phyloP scores from a whole-genome alignment of 2,113 vertebrate genomes.

The Alosa alosa region DNA sequence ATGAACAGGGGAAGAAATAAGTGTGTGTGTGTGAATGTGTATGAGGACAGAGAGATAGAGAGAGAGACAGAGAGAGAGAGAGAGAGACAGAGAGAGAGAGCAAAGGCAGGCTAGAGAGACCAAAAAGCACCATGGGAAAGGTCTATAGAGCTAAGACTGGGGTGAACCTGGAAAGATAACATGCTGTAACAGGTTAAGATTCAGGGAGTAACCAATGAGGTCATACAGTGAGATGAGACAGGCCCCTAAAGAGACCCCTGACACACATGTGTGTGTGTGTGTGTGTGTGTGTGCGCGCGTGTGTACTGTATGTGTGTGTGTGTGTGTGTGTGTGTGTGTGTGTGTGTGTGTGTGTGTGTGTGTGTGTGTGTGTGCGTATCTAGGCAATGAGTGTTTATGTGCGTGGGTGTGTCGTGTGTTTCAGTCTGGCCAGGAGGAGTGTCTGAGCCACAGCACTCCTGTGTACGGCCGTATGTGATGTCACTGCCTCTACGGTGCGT shows the following conservation, averaged over 20 bases:
- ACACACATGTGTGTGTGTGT: neutral
- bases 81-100: too few relatives aligned
- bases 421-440: neutral
- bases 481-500: neutral
- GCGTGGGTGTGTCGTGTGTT: too few relatives aligned
- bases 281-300: neutral
- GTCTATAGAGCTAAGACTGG: neutral
- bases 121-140: too few relatives aligned
- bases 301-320: too few relatives aligned
- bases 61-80: too few relatives aligned
- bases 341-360: slow-evolving; percentile 7
- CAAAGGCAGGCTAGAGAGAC: too few relatives aligned
- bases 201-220: neutral
- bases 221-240: neutral
- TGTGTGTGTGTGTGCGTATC: neutral
- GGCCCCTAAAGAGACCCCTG: neutral
- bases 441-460: too few relatives aligned
- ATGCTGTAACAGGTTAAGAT: neutral
- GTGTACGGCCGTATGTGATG: neutral
- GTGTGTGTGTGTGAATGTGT: too few relatives aligned
- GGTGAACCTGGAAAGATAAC: neutral
- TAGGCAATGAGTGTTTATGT: neutral
- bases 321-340: neutral
- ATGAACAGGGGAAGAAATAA: too few relatives aligned
- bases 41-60: too few relatives aligned